Conservation (phyloP, 2,113 vertebrate species). For the Brachypteracias leptosomus region DNA sequence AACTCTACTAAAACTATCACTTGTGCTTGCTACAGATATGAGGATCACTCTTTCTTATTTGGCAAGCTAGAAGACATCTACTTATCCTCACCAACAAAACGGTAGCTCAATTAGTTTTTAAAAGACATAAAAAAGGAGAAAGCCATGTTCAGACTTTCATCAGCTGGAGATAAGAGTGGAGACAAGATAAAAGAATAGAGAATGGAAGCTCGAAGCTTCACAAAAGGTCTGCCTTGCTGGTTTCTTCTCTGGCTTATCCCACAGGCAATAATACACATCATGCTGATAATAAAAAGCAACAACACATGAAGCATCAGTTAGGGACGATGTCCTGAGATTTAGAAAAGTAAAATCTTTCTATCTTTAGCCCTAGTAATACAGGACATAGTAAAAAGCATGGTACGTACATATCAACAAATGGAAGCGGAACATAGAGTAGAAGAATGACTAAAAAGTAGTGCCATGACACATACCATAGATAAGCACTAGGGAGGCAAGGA, state of each 20-base stretch:
- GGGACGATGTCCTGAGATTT: background rate
- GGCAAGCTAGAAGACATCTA: background rate
- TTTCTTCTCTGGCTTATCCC: background rate
- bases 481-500: background rate
- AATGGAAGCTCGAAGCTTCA: background rate
- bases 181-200: background rate
- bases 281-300: background rate
- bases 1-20: background rate
- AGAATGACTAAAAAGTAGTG: background rate
- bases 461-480: background rate
- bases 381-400: background rate
- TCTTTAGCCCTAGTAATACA: background rate
- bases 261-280: background rate
- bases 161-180: background rate
- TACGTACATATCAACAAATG: background rate
- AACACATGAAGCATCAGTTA: background rate
- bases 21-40: constrained; percentile 19
- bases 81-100: background rate
- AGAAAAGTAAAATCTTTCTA: background rate
- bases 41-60: constrained; percentile 8
- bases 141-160: background rate
- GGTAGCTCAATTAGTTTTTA: background rate
- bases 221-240: background rate
- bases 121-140: background rate
- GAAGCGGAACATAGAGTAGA: background rate